Base-by-base conservation (phyloP, 2,113 vertebrate species). In the Sebastes schlegelii region DNA sequence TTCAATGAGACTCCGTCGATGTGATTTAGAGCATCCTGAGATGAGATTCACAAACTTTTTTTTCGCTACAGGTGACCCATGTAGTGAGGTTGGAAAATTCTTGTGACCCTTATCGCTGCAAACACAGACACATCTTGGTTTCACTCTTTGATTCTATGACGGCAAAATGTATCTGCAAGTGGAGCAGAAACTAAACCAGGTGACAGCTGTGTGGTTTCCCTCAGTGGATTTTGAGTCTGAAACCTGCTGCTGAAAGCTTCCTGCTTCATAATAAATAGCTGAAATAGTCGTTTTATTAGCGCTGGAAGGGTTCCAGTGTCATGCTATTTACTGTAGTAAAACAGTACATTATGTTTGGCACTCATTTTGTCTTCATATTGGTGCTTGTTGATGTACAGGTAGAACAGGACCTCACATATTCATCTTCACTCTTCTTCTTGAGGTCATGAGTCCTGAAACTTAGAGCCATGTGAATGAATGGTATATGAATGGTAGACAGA, bases 11-110 rank as follows among this genome's bases (percentile, higher is more conserved):
- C 74, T 72, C 45, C 52, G 77, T 49, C 4, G 26, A 74, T 84
- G 71, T 73, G 87, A 91, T 91, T 89, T 76, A 87, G 46, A 65
- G 69, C 62, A 65, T 88, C 57, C 45, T 83, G 81, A n/a, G 79
- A 81, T 77, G 75, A 78, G 74, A 73, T 86, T 83, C 81, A 80
- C 79, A 83, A 89, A 71, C 23, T 10, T 84, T 73, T 77, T 61
- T 74, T 71, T 66, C 52, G 6, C 52, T 45, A 14, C 54, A 79
- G 85, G 79, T 88, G 82, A 90, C 82, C 86, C 86, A 4, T 77
- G 42, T 45, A 57, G 63, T 13, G 69, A 81, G 77, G 45, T 70
- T 57, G 70, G 71, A 88, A 79, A 82, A 67, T 6, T 75, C 71
- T 48, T 61, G 48, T 68, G 69, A 87, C 70, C 80, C 26, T 43